A percentile compares a stretch with the other conserved stretches of the same genome.
Evolutionary conservation across 2,888 invertebrate species (phyloP).

Genomic region (Agonopterix arenella): DNA sequence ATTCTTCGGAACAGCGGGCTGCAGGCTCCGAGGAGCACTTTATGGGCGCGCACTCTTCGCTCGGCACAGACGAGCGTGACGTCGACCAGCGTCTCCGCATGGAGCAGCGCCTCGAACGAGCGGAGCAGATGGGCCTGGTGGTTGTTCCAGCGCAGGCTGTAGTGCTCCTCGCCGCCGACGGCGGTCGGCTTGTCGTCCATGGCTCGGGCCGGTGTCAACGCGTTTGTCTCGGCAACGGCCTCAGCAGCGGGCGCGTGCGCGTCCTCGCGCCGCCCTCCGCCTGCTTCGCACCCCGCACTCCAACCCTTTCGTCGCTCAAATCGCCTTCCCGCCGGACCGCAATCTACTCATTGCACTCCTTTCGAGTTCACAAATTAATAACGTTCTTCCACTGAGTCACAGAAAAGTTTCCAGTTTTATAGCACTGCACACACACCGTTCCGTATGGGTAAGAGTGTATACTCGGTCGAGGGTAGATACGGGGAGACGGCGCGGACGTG

Average conservation of each 20-base stretch:
- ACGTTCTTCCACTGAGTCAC: slow-evolving; percentile 34
- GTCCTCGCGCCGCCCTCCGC: slow-evolving; percentile 61
- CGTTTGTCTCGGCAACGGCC: slow-evolving; percentile 45
- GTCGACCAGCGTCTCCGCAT: slow-evolving; percentile 91
- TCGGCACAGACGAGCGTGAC: slow-evolving; percentile 94
- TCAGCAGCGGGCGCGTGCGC: slow-evolving; percentile 59
- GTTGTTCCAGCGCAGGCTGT: slow-evolving; percentile 95
- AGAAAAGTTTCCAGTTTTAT: slow-evolving; percentile 31
- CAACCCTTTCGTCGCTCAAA: slow-evolving; percentile 66
- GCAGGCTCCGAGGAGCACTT: slow-evolving; percentile 92
- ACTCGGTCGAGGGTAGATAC: slow-evolving; percentile 8
- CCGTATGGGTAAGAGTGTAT: slow-evolving; percentile 3
- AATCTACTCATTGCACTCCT: slow-evolving; percentile 48
- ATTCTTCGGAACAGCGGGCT: slow-evolving; percentile 93
- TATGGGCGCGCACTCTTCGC: slow-evolving; percentile 91
- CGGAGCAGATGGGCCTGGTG: slow-evolving; percentile 92
- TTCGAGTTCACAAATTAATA: slow-evolving; percentile 24
- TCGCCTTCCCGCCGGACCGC: slow-evolving; percentile 52
- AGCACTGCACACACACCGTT: slow-evolving; percentile 30
- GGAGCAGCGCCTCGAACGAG: slow-evolving; percentile 92
- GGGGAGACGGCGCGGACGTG: slow-evolving; percentile 33
- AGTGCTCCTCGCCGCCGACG: slow-evolving; percentile 82
- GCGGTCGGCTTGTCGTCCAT: slow-evolving; percentile 69
- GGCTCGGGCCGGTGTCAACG: slow-evolving; percentile 51
- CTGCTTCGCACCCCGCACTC: slow-evolving; percentile 54